A percentile compares a stretch with the other conserved stretches of the same genome.
Evolutionary conservation across 2,888 invertebrate genomes (phyloP).

Genomic region (Amitus sp.): DNA sequence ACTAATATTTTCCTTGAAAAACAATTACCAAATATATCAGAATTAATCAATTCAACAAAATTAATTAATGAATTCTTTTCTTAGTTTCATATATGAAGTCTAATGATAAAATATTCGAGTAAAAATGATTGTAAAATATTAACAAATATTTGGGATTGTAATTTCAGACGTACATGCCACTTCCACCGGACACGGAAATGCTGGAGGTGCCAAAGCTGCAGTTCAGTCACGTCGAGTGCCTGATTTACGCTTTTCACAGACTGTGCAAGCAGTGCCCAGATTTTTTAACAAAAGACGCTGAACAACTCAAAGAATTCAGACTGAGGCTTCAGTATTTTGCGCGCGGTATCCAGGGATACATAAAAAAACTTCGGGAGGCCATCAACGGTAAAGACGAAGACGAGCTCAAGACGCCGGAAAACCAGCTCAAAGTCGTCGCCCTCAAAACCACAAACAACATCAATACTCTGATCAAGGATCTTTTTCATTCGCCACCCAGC

Average conservation of each 20-base stretch:
- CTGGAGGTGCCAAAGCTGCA: slow-evolving; percentile 83
- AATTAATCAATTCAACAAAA: too few species aligned
- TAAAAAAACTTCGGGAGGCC: slow-evolving; percentile 76
- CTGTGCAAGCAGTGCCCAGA: slow-evolving; percentile 83
- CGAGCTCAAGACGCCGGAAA: slow-evolving; percentile 81
- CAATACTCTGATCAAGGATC: slow-evolving; percentile 89
- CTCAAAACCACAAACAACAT: slow-evolving; percentile 93
- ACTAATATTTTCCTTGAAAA: too few species aligned
- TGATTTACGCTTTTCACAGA: slow-evolving; percentile 80
- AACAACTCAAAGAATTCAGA: slow-evolving; percentile 87
- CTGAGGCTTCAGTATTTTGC: slow-evolving; percentile 91
- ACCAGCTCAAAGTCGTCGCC: slow-evolving; percentile 81
- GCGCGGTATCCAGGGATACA: slow-evolving; percentile 88
- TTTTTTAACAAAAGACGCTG: slow-evolving; percentile 77
- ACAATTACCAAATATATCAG: too few species aligned
- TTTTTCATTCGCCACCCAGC: slow-evolving; percentile 93
- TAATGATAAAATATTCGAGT: too few species aligned
- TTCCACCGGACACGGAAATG: slow-evolving; percentile 79
- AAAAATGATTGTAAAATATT: not conserved
- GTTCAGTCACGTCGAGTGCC: slow-evolving; percentile 93
- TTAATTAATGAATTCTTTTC: slow-evolving; percentile 1
- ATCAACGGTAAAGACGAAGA: slow-evolving; percentile 76
- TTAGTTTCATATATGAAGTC: too few species aligned
- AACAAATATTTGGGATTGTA: slow-evolving; percentile 10
- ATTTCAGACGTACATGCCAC: slow-evolving; percentile 84